These are phyloP conservation scores for Megaustenia siamemsis DNA, from an alignment of 2,888 invertebrate genomes.

Conservation along the genomic window DNA sequence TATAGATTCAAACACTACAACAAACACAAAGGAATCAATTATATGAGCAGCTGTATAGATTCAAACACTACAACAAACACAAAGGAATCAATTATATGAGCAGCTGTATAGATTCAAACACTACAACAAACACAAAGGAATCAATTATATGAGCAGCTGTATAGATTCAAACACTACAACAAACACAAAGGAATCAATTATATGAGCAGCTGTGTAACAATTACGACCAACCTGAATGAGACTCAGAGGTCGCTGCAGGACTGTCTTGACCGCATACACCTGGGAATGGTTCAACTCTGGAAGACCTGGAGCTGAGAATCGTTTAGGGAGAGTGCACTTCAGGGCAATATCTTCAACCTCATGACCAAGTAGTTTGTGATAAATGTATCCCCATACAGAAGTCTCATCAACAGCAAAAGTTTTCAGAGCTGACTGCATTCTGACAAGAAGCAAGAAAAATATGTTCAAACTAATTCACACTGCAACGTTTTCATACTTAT, in stretches of 20 bases:
- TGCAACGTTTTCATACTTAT: too few species aligned
- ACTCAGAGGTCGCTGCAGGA: slow-evolving; percentile 95
- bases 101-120: too few species aligned
- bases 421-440: slow-evolving; percentile 96
- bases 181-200: too few species aligned
- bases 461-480: neutral
- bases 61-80: too few species aligned
- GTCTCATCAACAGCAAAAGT: slow-evolving; percentile 97
- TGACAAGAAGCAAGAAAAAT: slow-evolving; percentile 73
- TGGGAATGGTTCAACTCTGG: slow-evolving; percentile 98
- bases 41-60: too few species aligned
- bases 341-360: slow-evolving; percentile 92
- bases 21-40: too few species aligned
- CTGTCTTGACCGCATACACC: slow-evolving; percentile 98
- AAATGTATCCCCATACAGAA: slow-evolving; percentile 98
- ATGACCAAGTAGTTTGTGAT: slow-evolving; percentile 93
- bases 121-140: too few species aligned
- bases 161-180: too few species aligned
- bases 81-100: too few species aligned
- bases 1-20: too few species aligned
- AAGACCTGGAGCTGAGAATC: slow-evolving; percentile 97
- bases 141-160: too few species aligned
- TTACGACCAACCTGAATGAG: slow-evolving; percentile 79
- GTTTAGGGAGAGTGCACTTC: slow-evolving; percentile 94
- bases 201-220: neutral